Evolutionary conservation across 2,113 vertebrate species (phyloP).

Genomic region (Oncorhynchus kisutch): DNA sequence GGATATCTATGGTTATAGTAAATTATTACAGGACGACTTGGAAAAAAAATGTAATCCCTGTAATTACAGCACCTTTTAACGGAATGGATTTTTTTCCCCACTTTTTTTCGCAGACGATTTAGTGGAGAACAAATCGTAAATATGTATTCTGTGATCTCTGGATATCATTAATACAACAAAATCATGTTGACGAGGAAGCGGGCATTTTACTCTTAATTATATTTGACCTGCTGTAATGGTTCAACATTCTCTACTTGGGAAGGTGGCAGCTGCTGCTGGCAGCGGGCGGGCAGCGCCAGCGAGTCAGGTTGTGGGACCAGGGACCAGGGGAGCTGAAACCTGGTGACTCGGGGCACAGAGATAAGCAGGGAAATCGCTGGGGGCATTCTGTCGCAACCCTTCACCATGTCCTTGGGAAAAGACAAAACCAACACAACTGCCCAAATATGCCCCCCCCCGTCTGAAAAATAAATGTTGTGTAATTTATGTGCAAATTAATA

Average conservation of each 20-base stretch:
- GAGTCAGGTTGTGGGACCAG: constrained; percentile 30
- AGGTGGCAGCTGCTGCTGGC: constrained; percentile 16
- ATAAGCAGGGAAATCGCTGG: constrained; percentile 45
- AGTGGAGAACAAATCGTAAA: background rate
- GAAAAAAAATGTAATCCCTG: background rate
- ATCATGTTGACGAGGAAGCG: background rate
- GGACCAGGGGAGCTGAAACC: constrained; percentile 8
- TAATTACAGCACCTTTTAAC: constrained; percentile 16
- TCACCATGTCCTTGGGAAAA: constrained; percentile 12
- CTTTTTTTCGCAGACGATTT: constrained; percentile 23
- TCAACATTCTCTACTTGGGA: constrained; percentile 10
- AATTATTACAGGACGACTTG: constrained; percentile 38
- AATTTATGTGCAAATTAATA: constrained; percentile 76
- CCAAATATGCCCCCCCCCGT: background rate
- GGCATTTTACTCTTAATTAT: constrained; percentile 18
- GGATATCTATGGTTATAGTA: constrained; percentile 46
- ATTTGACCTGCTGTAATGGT: background rate
- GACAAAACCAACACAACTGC: constrained; percentile 17
- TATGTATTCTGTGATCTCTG: constrained; percentile 21
- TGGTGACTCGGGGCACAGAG: constrained; percentile 49
- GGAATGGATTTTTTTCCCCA: constrained; percentile 3
- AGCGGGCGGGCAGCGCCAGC: constrained; percentile 21
- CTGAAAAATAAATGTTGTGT: constrained; percentile 69
- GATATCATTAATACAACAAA: constrained; percentile 21
- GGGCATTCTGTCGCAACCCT: constrained; percentile 34